Evolutionary conservation across 2,797 vertebrate genomes (phyloP).

Genomic region (Mus caroli): DNA sequence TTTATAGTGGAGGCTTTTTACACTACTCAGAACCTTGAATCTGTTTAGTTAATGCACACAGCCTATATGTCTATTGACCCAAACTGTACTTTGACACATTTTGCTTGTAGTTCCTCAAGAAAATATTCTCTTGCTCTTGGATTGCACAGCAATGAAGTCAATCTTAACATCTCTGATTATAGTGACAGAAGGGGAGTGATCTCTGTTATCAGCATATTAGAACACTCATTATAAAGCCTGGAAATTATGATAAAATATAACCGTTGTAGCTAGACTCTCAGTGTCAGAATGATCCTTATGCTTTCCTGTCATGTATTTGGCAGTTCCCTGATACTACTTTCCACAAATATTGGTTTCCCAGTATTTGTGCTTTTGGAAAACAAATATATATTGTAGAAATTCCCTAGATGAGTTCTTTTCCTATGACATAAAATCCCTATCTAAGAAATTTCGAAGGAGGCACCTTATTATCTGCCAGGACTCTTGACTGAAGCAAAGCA

Average conservation of each 20-base stretch:
- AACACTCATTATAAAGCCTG: not conserved
- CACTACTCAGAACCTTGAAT: not conserved
- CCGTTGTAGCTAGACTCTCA: conserved; percentile 1
- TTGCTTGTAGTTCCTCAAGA: not conserved
- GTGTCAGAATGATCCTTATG: not conserved
- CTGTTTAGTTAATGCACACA: not conserved
- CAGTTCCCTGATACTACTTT: conserved; percentile 28
- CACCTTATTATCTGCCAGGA: conserved; percentile 1
- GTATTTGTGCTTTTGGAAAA: conserved; percentile 42
- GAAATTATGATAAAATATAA: conserved; percentile 3
- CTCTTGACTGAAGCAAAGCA: conserved; percentile 23
- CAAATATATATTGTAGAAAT: not conserved
- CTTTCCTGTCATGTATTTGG: not conserved
- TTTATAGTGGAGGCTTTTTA: not conserved
- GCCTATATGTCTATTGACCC: not conserved
- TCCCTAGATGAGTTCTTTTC: not conserved
- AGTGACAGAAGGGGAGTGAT: not conserved
- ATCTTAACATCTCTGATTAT: not conserved
- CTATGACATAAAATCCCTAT: not conserved
- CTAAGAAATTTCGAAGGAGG: conserved; percentile 51
- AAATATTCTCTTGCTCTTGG: not conserved
- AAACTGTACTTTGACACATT: not conserved
- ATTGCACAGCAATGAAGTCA: not conserved
- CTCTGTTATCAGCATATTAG: not conserved
- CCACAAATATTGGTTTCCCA: conserved; percentile 23